phyloP scores from a whole-genome alignment of 2,888 invertebrate species.

The Podabrus alpinus region DNA sequence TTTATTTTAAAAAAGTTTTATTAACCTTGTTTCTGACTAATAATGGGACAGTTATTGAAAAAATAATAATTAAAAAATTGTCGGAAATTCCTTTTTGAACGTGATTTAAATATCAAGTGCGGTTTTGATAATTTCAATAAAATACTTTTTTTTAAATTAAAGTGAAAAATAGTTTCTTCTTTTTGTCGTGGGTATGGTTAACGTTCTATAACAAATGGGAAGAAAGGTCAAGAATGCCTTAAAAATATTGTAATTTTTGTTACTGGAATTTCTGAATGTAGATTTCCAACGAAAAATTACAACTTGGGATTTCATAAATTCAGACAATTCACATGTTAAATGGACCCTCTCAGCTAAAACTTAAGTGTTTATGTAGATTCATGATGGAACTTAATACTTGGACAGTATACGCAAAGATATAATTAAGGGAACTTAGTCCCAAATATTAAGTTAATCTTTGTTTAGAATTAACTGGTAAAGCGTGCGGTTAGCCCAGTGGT shows the following conservation, averaged over 20 bases:
- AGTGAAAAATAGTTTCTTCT: neutral
- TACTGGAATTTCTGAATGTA: neutral
- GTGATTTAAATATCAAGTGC: too few species aligned
- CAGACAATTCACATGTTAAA: neutral
- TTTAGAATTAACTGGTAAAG: too few species aligned
- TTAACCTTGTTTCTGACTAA: neutral
- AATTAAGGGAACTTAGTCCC: too few species aligned
- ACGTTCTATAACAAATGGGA: neutral
- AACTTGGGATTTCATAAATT: neutral
- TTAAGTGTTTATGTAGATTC: neutral
- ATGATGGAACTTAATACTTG: neutral
- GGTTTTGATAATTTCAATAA: too few species aligned
- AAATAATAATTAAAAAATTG: neutral
- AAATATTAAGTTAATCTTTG: too few species aligned
- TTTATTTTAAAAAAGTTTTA: neutral
- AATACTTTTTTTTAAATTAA: too few species aligned
- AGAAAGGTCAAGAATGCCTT: neutral
- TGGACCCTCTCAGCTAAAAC: neutral
- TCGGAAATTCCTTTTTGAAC: neutral
- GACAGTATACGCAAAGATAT: too few species aligned
- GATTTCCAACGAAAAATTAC: neutral
- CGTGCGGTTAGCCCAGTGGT: too few species aligned
- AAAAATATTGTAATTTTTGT: neutral
- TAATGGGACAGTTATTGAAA: neutral
- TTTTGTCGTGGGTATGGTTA: neutral